These are phyloP conservation scores for Lochmaea crataegi DNA, from an alignment of 2,888 invertebrate species.

Conservation along the genomic window DNA sequence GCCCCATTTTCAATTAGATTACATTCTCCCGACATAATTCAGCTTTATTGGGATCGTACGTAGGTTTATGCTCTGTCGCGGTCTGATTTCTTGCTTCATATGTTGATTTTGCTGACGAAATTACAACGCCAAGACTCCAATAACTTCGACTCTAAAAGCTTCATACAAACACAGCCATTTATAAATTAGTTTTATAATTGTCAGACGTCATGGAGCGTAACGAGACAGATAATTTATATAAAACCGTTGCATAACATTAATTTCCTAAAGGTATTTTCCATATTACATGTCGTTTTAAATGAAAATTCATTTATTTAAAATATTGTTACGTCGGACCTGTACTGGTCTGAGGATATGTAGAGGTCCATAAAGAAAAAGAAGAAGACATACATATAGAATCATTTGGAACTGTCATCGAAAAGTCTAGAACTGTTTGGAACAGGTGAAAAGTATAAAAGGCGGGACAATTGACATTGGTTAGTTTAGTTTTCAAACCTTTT, in stretches of 20 bases:
- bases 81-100: constrained; percentile 25
- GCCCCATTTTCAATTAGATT: constrained; percentile 41
- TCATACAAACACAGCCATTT: constrained; percentile 3
- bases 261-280: no score
- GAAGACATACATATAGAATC: no score
- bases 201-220: not conserved
- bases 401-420: no score
- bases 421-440: no score
- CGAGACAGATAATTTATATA: not conserved
- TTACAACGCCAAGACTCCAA: not conserved
- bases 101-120: constrained; percentile 24
- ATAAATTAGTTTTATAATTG: constrained; percentile 19
- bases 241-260: not conserved
- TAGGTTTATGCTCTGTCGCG: constrained; percentile 21
- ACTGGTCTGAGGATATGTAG: no score
- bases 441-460: no score
- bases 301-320: no score
- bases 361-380: no score
- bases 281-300: no score
- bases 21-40: constrained; percentile 38
- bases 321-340: no score
- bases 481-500: no score
- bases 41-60: constrained; percentile 37
- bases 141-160: constrained; percentile 9
- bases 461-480: no score